Base-by-base conservation (phyloP, 2,113 vertebrate species). In the Myodes glareolus region DNA sequence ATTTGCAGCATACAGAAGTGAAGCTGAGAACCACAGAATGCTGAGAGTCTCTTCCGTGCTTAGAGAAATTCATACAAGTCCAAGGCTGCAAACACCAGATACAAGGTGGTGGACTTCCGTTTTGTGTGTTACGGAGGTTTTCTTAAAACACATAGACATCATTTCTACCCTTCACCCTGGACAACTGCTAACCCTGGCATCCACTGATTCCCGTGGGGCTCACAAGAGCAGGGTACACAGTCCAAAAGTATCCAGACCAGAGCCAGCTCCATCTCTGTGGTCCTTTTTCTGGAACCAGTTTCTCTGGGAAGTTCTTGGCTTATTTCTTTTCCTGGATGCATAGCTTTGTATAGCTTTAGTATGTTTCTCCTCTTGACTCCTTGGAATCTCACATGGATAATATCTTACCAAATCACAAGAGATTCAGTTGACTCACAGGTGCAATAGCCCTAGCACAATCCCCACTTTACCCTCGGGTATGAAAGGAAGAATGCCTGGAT, bases 61-160 rank as follows among this genome's bases (percentile, higher is more conserved):
- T 58, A 58, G 58, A 58, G 58, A 58, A 58, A 2, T 58, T 21
- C 6, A 21, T 58, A 58, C 1, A 6, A 58, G 58, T 58, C 19
- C 19, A 58, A 7, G 58, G 58, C 58, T 58, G 19, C 58, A 58
- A 58, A 58, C 19, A 58, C 19, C 58, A 7, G 58, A 58, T 58
- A 21, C 58, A 58, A 58, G 19, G 58, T 6, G 55, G 55, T 21
- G 1, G 19, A 21, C 58, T 21, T 58, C 58, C 68, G 78, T 84
- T 84, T 3, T 61, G 17, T 78, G 68, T 45, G 52, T 92, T 92
- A 77, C 72, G 72, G 45, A n/a, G 77, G 92, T 75, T 96, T 94
- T 80, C 88, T 82, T 80, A 97, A 94, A 95, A 68, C 33, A 95
- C 9, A 82, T 85, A 72, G 33, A 29, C 25, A 68, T 73, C 70